Evolutionary conservation across 2,113 vertebrate species (phyloP).

Genomic region (Anoura caudifer): DNA sequence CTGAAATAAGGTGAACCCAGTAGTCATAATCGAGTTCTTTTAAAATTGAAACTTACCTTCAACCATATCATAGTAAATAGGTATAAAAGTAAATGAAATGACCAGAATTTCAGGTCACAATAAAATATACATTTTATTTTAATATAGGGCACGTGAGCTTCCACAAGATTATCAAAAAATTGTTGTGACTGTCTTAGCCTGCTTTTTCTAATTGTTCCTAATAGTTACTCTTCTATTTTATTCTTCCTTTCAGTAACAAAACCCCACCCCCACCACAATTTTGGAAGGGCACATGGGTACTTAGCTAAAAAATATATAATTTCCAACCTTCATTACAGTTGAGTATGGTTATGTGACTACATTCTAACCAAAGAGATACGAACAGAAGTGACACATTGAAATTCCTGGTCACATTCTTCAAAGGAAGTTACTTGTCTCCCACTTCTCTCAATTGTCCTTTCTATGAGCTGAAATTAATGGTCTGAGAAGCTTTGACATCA

Average conservation of each 20-base stretch:
- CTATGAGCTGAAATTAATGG: neutral
- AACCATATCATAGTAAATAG: neutral
- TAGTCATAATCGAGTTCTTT: neutral
- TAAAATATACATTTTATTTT: neutral
- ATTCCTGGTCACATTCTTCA: neutral
- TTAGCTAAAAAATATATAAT: neutral
- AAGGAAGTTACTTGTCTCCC: neutral
- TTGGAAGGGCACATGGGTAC: neutral
- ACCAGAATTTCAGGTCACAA: neutral
- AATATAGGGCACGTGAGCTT: neutral
- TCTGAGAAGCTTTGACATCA: neutral
- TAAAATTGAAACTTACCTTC: constrained; percentile 5
- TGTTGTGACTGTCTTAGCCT: neutral
- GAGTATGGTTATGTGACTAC: neutral
- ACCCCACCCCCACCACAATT: neutral
- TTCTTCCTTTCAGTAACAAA: neutral
- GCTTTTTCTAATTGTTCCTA: neutral
- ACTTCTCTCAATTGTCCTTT: neutral
- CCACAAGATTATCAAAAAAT: neutral
- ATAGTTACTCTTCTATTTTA: neutral
- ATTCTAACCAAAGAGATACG: neutral
- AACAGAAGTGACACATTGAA: neutral
- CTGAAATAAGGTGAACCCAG: neutral
- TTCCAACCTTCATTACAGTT: neutral
- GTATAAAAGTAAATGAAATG: neutral